Evolutionary conservation across 2,797 vertebrate species (phyloP).

Genomic region (Enteromius radiatus): DNA sequence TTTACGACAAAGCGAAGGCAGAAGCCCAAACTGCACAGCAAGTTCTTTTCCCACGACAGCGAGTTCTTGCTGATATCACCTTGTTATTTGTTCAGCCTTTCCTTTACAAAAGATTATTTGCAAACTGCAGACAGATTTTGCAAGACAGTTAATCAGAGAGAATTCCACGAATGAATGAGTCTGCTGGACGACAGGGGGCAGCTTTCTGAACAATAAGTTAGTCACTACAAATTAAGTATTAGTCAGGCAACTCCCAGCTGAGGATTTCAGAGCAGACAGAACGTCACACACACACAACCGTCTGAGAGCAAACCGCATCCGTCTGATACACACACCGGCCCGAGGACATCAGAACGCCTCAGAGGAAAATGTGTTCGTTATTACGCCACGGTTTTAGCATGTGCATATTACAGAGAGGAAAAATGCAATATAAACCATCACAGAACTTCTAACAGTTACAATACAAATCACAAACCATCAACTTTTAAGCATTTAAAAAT

Average conservation of each 20-base stretch:
- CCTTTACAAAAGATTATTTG: slow-evolving; percentile 1
- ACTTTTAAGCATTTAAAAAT: too few species aligned
- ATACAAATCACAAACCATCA: neutral
- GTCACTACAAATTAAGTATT: slow-evolving; percentile 32
- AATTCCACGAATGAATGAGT: slow-evolving; percentile 5
- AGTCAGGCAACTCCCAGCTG: slow-evolving; percentile 29
- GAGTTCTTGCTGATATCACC: neutral
- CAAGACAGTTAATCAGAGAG: slow-evolving; percentile 25
- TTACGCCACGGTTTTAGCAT: neutral
- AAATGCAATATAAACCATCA: neutral
- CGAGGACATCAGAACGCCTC: neutral
- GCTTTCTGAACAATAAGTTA: slow-evolving; percentile 37
- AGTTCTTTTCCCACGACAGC: slow-evolving; percentile 28
- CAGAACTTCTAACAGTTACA: neutral
- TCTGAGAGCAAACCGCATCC: neutral
- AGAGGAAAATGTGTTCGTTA: neutral
- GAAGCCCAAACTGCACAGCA: neutral
- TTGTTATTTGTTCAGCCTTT: slow-evolving; percentile 17
- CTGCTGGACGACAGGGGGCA: neutral
- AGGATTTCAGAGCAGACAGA: slow-evolving; percentile 37
- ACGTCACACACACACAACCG: slow-evolving; percentile 26
- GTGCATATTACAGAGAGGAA: neutral
- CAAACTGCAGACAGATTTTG: slow-evolving; percentile 26
- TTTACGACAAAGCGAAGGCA: neutral
- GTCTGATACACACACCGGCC: neutral